Base-by-base conservation (phyloP, 2,797 vertebrate species). In the Buphagus erythrorhynchus region DNA sequence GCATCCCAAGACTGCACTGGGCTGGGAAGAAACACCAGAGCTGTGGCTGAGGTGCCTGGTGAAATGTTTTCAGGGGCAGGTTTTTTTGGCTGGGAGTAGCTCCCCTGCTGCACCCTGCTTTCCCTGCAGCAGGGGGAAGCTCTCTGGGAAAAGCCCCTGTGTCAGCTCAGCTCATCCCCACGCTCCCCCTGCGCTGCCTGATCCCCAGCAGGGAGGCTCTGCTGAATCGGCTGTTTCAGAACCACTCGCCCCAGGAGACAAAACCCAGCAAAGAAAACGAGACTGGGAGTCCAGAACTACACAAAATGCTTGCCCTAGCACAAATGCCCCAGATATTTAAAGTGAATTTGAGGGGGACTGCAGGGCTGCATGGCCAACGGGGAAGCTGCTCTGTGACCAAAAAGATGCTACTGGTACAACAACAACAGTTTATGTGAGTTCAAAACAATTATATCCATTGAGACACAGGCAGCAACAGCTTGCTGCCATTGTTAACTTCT, bases 171-270 rank as follows among this genome's bases (percentile, higher is more conserved):
- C 52, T 58, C 4, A 0, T 35, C 40, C 29, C 63, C 19, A 1
- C 3, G 19, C 40, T 77, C 11, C 42, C 66, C 33, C 67, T 28
- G 57, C 28, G 16, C 55, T 48, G 68, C 29, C 33, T 4, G 22
- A 25, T 7, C 19, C 12, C 6, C 1, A 0, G 16, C 14, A 1
- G 36, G 15, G 20, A 58, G 25, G 28, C 26, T 26, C 20, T 9
- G 6, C 49, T 25, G 24, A 52, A 24, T 3, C 3, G 0, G 7
- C 31, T 35, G 3, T 40, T 61, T 6, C 43, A 33, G 6, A 29
- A 82, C 78, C 19, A 33, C 8, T 11, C 7, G 6, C 45, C 24
- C 0, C 0, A 67, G 25, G n/a, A 79, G 16, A 26, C 8, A 25
- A 86, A 90, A 46, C 4, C 9, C 62, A 36, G 48, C 48, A 26